Evolutionary conservation across 2,113 vertebrate genomes (phyloP).

Genomic region (Dinomys branickii): DNA sequence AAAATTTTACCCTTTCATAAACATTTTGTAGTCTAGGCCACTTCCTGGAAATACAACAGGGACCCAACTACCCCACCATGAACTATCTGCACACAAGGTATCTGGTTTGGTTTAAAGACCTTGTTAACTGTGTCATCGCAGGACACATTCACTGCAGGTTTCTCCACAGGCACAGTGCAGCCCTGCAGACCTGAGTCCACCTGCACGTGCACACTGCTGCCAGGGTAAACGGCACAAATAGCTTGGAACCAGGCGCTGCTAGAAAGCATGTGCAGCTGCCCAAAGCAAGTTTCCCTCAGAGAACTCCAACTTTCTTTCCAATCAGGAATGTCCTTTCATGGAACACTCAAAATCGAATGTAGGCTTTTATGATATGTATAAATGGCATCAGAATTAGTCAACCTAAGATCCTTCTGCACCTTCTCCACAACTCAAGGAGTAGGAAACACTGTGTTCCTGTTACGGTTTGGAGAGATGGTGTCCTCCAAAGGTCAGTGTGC

Average conservation of each 20-base stretch:
- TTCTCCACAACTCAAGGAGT: neutral
- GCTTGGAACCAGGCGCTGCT: neutral
- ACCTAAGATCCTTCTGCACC: neutral
- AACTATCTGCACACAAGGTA: neutral
- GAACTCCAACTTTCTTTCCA: neutral
- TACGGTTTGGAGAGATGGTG: neutral
- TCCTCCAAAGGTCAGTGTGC: neutral
- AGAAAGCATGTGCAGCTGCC: rapidly evolving
- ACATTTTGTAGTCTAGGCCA: neutral
- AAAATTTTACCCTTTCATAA: neutral
- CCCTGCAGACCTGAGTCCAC: neutral
- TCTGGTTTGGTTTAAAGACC: neutral
- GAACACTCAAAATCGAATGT: neutral
- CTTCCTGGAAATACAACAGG: neutral
- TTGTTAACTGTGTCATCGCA: rapidly evolving
- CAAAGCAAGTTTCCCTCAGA: neutral
- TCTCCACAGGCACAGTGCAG: neutral
- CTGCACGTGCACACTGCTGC: neutral
- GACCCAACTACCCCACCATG: rapidly evolving
- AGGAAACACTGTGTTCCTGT: neutral
- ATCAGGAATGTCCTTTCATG: neutral
- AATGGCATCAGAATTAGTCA: neutral
- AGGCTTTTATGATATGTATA: neutral
- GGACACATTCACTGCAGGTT: neutral
- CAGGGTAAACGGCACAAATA: rapidly evolving